Conservation (phyloP, 2,113 vertebrate genomes). For the Syngnathus scovelli region DNA sequence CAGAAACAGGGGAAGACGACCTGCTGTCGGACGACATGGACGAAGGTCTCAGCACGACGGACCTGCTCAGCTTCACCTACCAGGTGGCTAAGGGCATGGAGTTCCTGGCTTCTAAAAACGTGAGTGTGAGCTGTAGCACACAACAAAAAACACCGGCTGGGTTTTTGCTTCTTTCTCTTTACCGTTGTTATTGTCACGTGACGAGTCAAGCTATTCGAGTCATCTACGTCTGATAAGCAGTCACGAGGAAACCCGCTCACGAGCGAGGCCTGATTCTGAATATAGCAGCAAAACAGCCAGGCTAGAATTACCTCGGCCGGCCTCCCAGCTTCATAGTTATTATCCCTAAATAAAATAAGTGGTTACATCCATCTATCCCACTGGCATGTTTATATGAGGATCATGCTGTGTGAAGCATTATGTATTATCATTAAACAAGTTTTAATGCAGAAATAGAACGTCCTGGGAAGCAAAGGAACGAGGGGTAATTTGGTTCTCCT, state of each 20-base stretch:
- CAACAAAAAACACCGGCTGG: not conserved
- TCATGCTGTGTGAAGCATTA: conserved; percentile 40
- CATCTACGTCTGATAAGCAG: conserved; percentile 54
- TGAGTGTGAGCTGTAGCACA: conserved; percentile 64
- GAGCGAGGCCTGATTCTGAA: conserved; percentile 41
- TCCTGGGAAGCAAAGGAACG: conserved; percentile 13
- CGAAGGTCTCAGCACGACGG: conserved; percentile 84
- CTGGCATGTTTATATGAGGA: conserved; percentile 55
- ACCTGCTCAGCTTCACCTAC: conserved; percentile 95
- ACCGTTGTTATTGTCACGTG: conserved; percentile 25
- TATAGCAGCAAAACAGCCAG: conserved; percentile 47
- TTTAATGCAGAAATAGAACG: conserved; percentile 43
- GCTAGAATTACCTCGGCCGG: conserved; percentile 56
- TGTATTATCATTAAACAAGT: conserved; percentile 48
- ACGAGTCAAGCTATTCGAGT: conserved; percentile 28
- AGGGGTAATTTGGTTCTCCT: conserved; percentile 4
- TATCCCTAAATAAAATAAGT: conserved; percentile 63
- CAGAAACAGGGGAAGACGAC: conserved; percentile 82
- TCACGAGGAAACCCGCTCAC: conserved; percentile 34
- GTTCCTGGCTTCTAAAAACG: conserved; percentile 96
- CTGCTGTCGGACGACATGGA: conserved; percentile 82
- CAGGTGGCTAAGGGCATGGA: conserved; percentile 98
- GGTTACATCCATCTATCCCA: conserved; percentile 49
- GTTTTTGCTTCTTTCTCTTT: conserved; percentile 4
- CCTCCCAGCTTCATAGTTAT: conserved; percentile 59